Evolutionary conservation across 1,140 invertebrate species (phyloP), one percentile per base, ranked within the genome.

Genomic region (Neodiprion pinetum): DNA sequence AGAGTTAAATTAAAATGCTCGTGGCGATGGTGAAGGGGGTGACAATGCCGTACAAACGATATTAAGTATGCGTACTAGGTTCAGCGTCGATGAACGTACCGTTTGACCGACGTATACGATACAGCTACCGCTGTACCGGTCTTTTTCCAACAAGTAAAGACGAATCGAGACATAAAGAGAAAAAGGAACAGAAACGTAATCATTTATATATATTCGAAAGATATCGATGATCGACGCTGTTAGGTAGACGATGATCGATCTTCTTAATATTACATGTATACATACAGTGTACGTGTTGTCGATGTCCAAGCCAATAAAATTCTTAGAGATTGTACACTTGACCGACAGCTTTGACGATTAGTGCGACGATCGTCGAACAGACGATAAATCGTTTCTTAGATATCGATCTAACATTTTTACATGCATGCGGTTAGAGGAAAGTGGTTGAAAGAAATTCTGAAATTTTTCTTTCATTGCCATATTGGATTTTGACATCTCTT

Each of bases 11-110:
- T 17, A 9, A 9, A 66, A 67, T 70, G 53, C 67, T 40, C 5
- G 71, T 76, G 74, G 70, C 28, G 70, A 72, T 70, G 83, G 81
- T 85, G 85, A 84, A 82, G 85, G 85, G 85, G 85, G 82, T 84
- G 75, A 70, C 70, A 48, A 40, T 40, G 5, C 28, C 28, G 28
- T 5, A 40, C 28, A 40, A 40, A 40, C 28, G 5, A 40, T 40
- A 40, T 40, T 40, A 40, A 1, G 28, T 40, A 5, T 40, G 5
- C 28, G 28, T 65, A 65, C 61, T 5, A 21, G 17, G 12, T 1
- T 65, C 61, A 65, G 3, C 17, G 12, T 65, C 17, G 17, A 14
- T 17, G 61, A 65, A 65, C 17, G 12, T 65, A 65, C 1, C 17
- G 17, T 17, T 65, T 65, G 4, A 65, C 17, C 61, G 12, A 65